A percentile compares a stretch with the other conserved stretches of the same genome.
Conservation (phyloP, 2,797 vertebrate genomes). For the Amniataba percoides region DNA sequence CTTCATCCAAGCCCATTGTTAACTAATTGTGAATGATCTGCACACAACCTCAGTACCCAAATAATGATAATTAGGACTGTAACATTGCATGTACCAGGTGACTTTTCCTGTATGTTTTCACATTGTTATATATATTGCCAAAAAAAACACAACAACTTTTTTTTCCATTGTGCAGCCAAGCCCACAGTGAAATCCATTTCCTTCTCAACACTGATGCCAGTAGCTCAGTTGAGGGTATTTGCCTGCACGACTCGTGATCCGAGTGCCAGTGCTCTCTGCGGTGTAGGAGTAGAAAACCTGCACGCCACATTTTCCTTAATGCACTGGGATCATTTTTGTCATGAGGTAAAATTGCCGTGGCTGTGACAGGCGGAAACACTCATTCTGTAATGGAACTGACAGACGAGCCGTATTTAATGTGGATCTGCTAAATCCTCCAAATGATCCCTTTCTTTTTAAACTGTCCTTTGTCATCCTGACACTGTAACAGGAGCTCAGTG, state of each 20-base stretch:
- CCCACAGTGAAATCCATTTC: neutral
- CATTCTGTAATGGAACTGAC: conserved; percentile 2
- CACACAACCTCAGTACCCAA: too few species aligned
- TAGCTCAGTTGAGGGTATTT: neutral
- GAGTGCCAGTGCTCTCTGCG: neutral
- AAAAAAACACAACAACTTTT: too few species aligned
- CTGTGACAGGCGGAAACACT: neutral
- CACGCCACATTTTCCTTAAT: neutral
- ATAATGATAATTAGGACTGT: too few species aligned
- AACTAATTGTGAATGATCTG: too few species aligned
- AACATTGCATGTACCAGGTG: too few species aligned
- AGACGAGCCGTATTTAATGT: neutral
- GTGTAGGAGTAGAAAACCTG: neutral
- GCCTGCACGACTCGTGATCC: neutral
- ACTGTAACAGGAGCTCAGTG: neutral
- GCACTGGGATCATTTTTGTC: neutral
- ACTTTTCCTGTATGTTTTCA: too few species aligned
- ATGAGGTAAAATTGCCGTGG: neutral
- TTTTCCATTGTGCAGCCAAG: too few species aligned
- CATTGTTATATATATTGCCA: too few species aligned
- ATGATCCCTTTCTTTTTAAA: too few species aligned
- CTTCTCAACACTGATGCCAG: neutral
- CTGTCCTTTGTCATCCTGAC: too few species aligned
- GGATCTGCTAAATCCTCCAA: neutral
- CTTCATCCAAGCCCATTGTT: too few species aligned